Evolutionary conservation across 2,888 invertebrate species (phyloP).

Genomic region (Stramonita haemastoma): DNA sequence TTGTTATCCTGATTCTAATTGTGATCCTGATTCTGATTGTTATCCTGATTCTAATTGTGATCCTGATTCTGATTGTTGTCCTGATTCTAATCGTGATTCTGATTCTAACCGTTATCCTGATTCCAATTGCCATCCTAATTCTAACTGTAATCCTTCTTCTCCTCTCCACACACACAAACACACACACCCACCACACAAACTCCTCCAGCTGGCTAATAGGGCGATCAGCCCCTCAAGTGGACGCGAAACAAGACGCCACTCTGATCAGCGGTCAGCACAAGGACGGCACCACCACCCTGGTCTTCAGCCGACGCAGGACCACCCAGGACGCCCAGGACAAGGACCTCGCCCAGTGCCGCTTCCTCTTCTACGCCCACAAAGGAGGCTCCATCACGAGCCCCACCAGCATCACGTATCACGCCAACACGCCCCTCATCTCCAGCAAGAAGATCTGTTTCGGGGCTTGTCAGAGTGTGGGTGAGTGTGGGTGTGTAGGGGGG

Average conservation of each 20-base stretch:
- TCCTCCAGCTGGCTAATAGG: not conserved
- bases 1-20: too few relatives aligned
- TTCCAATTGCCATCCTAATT: too few relatives aligned
- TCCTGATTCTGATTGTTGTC: too few relatives aligned
- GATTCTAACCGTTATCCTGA: too few relatives aligned
- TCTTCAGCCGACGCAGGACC: not conserved
- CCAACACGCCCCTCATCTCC: not conserved
- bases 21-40: too few relatives aligned
- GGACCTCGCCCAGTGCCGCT: conserved; percentile 5
- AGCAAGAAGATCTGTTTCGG: conserved; percentile 27
- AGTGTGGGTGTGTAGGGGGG: not conserved
- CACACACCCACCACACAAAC: too few relatives aligned
- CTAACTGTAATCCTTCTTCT: too few relatives aligned
- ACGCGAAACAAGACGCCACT: not conserved
- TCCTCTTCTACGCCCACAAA: conserved; percentile 7
- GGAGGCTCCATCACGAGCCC: not conserved
- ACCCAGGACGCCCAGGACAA: not conserved
- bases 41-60: too few relatives aligned
- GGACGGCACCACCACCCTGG: not conserved
- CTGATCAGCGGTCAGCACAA: not conserved
- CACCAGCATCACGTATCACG: not conserved
- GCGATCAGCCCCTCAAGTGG: not conserved
- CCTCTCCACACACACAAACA: too few relatives aligned
- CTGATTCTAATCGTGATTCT: too few relatives aligned
- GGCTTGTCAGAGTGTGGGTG: not conserved